Evolutionary conservation across 2,113 vertebrate genomes (phyloP).

Genomic region (Grammatotria lemairii): DNA sequence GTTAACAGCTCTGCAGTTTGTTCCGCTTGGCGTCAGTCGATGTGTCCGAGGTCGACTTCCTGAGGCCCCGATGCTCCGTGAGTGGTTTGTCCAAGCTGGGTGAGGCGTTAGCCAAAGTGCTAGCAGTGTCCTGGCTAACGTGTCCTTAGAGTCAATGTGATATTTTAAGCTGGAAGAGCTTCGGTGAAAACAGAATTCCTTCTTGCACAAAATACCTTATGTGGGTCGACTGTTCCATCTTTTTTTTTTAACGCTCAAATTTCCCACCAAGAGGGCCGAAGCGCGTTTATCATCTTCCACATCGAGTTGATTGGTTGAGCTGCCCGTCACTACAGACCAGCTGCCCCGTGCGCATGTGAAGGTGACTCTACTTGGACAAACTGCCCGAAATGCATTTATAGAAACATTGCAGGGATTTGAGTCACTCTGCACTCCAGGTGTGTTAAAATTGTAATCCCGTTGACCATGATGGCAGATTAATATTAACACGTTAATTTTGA

Average conservation of each 20-base stretch:
- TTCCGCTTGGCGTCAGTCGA: no score
- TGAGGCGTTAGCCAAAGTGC: neutral
- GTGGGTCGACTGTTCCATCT: neutral
- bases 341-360: neutral
- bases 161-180: neutral
- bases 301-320: neutral
- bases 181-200: neutral
- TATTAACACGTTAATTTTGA: neutral
- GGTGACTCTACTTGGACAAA: neutral
- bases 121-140: neutral
- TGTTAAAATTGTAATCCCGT: accelerated
- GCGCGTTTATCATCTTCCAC: neutral
- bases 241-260: neutral
- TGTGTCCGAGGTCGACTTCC: neutral
- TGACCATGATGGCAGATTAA: accelerated
- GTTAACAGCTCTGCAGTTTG: no score
- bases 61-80: neutral
- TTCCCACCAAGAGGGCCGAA: accelerated
- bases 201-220: neutral
- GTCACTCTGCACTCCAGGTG: neutral
- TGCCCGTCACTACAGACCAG: neutral
- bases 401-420: neutral
- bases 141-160: neutral
- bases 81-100: neutral
- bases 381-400: neutral